These are phyloP conservation scores for Brachionus angularis DNA, from an alignment of 1,140 invertebrate genomes.

Conservation along the genomic window DNA sequence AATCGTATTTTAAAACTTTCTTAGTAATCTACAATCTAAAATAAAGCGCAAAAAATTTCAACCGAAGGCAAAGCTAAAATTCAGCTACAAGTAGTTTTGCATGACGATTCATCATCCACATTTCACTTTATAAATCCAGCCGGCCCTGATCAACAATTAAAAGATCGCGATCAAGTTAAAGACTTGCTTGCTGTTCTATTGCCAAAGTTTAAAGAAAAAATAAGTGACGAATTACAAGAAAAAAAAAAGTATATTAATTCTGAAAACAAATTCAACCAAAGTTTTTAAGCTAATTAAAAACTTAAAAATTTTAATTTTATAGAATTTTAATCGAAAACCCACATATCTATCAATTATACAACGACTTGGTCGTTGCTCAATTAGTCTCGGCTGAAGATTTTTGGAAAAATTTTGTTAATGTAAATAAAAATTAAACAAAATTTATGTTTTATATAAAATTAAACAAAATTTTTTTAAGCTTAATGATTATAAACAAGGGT, in stretches of 20 bases:
- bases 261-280: background rate
- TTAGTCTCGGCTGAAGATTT: conserved; percentile 92
- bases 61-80: conserved; percentile 96
- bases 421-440: conserved; percentile 60
- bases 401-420: conserved; percentile 79
- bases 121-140: conserved; percentile 93
- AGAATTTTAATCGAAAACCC: conserved; percentile 62
- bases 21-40: conserved; percentile 48
- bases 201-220: conserved; percentile 89
- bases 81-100: conserved; percentile 87
- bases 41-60: conserved; percentile 90
- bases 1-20: background rate
- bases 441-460: conserved; percentile 62
- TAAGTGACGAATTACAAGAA: conserved; percentile 73
- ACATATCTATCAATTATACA: conserved; percentile 61
- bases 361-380: conserved; percentile 84
- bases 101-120: conserved; percentile 85
- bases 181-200: conserved; percentile 82
- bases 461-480: conserved; percentile 43
- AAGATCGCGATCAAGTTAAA: conserved; percentile 87
- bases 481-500: background rate
- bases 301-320: background rate
- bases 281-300: conserved; percentile 4
- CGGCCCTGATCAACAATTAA: conserved; percentile 73
- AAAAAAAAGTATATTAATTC: conserved; percentile 57